Evolutionary conservation across 53 echinoderm and acorn worm species (phyloP).

Genomic region (Pentamera pediparva): DNA sequence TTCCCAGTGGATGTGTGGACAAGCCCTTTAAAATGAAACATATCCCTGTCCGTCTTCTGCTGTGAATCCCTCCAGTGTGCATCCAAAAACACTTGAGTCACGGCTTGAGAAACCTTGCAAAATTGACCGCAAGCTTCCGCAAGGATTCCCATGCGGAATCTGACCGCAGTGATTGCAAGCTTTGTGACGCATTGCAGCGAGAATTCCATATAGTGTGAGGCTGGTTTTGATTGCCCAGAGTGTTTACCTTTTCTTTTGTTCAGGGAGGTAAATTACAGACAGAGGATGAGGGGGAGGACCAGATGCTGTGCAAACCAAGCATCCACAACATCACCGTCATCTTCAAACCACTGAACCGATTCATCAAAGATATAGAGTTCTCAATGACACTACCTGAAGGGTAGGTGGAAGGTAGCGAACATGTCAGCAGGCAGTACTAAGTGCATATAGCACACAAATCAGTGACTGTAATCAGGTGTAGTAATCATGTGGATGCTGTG

Average conservation of each 20-base stretch:
- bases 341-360: conserved; percentile 85
- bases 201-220: too few relatives aligned
- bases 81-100: not conserved
- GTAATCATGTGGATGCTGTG: conserved; percentile 47
- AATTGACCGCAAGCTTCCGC: not conserved
- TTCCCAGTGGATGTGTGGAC: too few relatives aligned
- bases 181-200: too few relatives aligned
- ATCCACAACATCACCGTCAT: conserved; percentile 94
- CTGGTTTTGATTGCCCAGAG: too few relatives aligned
- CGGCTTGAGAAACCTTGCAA: not conserved
- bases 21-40: too few relatives aligned
- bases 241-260: not conserved
- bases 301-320: conserved; percentile 68
- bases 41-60: too few relatives aligned
- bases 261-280: conserved; percentile 61
- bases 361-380: conserved; percentile 88
- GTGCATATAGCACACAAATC: not conserved
- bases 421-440: not conserved
- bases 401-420: conserved; percentile 37
- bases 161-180: too few relatives aligned
- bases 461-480: too few relatives aligned
- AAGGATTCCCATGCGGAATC: too few relatives aligned
- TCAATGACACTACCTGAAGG: conserved; percentile 78
- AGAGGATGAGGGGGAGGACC: conserved; percentile 81
- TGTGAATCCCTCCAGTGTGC: not conserved